phyloP scores from a whole-genome alignment of 2,797 vertebrate species.

The Cirrhinus mrigala region DNA sequence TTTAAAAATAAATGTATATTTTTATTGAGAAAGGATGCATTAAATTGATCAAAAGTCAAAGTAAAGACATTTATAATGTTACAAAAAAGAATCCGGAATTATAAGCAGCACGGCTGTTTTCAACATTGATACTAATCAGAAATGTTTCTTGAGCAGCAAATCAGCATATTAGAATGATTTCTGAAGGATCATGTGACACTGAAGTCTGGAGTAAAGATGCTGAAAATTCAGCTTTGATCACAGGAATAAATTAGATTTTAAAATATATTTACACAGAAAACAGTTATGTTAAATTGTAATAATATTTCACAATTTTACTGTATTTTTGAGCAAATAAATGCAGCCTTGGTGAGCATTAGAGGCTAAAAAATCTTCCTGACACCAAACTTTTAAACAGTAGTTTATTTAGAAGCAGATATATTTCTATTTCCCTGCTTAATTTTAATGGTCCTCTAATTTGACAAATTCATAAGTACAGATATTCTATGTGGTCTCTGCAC shows the following conservation, averaged over 20 bases:
- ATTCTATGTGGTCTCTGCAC: neutral
- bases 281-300: neutral
- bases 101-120: neutral
- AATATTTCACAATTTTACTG: neutral
- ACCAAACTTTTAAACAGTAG: neutral
- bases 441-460: neutral
- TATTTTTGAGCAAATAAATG: neutral
- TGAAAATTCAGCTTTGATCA: neutral
- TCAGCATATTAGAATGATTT: neutral
- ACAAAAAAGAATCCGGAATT: neutral
- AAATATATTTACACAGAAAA: neutral
- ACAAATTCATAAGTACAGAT: neutral
- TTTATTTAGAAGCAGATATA: neutral
- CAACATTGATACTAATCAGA: neutral
- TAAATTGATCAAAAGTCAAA: neutral
- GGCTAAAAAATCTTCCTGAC: neutral
- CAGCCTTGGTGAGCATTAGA: neutral
- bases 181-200: neutral
- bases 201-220: neutral
- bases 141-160: neutral
- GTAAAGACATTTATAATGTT: neutral
- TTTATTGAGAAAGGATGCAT: neutral
- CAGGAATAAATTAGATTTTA: neutral
- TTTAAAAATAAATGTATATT: neutral
- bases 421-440: neutral